Evolutionary conservation across 2,888 invertebrate genomes (phyloP), one percentile per base, ranked within the genome.

Genomic region (Lasioglossum morio): DNA sequence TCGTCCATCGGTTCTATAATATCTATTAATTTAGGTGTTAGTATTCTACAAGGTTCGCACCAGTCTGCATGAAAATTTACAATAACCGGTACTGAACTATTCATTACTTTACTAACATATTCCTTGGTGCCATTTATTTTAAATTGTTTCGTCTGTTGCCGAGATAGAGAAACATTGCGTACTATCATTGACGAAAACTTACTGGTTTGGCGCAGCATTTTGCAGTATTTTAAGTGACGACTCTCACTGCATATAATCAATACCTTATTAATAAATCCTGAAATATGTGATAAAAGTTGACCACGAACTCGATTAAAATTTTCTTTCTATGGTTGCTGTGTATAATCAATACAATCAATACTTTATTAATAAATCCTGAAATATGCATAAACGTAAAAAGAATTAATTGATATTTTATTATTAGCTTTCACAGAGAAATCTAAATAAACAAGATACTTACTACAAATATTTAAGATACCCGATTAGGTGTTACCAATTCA

Each of bases 31-130:
- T 98, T 98, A 2, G 98, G 98, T 0, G 98, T 98, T 23, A 98
- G 96, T 92, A 98, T 97, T 95, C 98, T 98, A 95, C 98, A 98
- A 0, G 98, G 98, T 95, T 98, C 98, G 93, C 98, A 98, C 98
- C 98, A 98, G 90, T 98, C 98, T 0, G 98, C 98, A 93, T 98
- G 98, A 94, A 98, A 98, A 94, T 98, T 98, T 0, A 98, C 98
- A 94, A 98, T 98, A n/a, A 98, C 98, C 48, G 98, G 98, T 92
- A 97, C 97, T 60, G 97, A 96, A 91, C 97, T 98, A 94, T 98
- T 98, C 97, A 98, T 97, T 77, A 98, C 98, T 96, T 98, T 98
- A 90, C 96, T 96, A 87, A 98, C 96, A 94, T 98, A 98, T 90
- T 98, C 98, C 85, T 97, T 97, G 93, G 98, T 97, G 95, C 97